A percentile compares a stretch with the other conserved stretches of the same genome.
Evolutionary conservation across 2,888 invertebrate genomes (phyloP).

Genomic region (Aleiodes leptofemur): DNA sequence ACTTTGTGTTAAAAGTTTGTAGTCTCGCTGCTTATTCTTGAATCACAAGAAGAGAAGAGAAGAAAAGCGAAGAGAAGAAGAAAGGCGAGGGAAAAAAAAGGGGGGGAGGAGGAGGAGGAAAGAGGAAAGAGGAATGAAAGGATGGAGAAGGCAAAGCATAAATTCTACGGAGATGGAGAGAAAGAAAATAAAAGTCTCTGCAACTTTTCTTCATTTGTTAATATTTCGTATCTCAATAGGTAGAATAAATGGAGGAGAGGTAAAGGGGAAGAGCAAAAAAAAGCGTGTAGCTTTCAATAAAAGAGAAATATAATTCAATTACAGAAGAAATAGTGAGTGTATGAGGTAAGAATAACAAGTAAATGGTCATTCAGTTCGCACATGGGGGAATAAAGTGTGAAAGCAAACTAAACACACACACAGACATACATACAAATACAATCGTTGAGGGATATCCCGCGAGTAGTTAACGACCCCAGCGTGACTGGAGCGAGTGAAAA

Average conservation of each 20-base stretch:
- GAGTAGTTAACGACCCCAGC: conserved; percentile 24
- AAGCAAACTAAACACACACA: not conserved
- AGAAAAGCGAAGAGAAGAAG: not conserved
- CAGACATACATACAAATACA: not conserved
- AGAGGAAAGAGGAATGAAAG: not conserved
- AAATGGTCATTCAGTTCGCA: conserved; percentile 22
- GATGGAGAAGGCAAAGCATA: not conserved
- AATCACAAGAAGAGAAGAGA: not conserved
- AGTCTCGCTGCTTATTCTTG: conserved; percentile 24
- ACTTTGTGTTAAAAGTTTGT: conserved; percentile 32
- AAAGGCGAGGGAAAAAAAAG: not conserved
- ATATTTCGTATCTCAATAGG: conserved; percentile 26
- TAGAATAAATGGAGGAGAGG: not conserved
- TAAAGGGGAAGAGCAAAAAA: not conserved
- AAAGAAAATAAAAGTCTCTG: conserved; percentile 10
- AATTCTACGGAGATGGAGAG: no score
- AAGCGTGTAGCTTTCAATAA: not conserved
- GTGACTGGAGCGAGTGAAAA: not conserved
- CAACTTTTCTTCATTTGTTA: conserved; percentile 18
- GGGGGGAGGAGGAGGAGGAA: not conserved
- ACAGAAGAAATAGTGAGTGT: conserved; percentile 26
- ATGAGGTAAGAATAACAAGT: conserved; percentile 33
- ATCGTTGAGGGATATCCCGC: not conserved
- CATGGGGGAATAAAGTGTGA: conserved; percentile 29
- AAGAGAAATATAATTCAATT: conserved; percentile 29